phyloP scores from a whole-genome alignment of 2,888 invertebrate genomes.

The Pimpla rufipes region DNA sequence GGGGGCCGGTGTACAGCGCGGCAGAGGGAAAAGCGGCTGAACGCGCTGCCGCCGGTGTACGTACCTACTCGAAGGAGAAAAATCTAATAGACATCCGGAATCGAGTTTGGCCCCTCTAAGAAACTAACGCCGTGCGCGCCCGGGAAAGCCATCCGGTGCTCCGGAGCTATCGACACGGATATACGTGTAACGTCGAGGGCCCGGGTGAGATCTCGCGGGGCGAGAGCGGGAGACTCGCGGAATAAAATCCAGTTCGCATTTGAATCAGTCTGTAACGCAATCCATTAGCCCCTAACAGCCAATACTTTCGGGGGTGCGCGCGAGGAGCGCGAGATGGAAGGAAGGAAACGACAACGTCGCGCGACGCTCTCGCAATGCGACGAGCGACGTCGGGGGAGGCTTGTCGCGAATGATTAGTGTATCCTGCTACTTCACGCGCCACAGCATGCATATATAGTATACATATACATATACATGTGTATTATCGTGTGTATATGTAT shows the following conservation, averaged over 20 bases:
- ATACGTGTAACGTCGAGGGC: constrained; percentile 41
- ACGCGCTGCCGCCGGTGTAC: constrained; percentile 45
- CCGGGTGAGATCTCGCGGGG: constrained; percentile 40
- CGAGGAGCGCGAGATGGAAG: constrained; percentile 58
- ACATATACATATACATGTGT: constrained; percentile 2
- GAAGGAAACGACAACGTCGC: constrained; percentile 54
- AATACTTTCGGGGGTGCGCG: constrained; percentile 77
- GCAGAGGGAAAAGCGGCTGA: constrained; percentile 45
- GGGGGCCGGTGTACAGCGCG: constrained; percentile 38
- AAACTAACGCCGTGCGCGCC: constrained; percentile 73
- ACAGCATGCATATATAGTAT: not conserved
- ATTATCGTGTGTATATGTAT: not conserved
- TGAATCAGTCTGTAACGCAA: constrained; percentile 85
- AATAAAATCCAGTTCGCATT: constrained; percentile 85
- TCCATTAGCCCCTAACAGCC: constrained; percentile 85
- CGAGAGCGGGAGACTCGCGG: constrained; percentile 57
- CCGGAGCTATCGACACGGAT: constrained; percentile 74
- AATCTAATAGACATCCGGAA: constrained; percentile 84
- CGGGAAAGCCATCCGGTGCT: constrained; percentile 77
- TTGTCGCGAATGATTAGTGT: constrained; percentile 80
- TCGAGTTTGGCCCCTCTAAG: constrained; percentile 80
- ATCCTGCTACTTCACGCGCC: constrained; percentile 61
- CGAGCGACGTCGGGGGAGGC: constrained; percentile 65
- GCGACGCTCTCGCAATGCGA: constrained; percentile 37
- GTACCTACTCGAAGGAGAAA: constrained; percentile 76